Conservation (phyloP, 2,797 vertebrate genomes). For the Eleutherodactylus coqui region DNA sequence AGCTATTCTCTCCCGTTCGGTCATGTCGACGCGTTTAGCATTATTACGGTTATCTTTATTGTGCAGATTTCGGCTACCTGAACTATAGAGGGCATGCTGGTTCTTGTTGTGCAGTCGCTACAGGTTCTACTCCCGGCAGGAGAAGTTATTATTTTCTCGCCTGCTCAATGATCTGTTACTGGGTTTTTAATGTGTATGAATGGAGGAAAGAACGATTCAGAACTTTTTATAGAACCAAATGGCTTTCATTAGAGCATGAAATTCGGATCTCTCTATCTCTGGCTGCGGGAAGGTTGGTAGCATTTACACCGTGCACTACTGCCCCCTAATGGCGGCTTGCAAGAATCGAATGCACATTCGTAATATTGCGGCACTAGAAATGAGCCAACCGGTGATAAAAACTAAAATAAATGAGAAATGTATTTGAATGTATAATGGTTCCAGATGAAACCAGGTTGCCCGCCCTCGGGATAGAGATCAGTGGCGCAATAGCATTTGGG, state of each 20-base stretch:
- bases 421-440: background rate
- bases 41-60: background rate
- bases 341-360: background rate
- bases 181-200: background rate
- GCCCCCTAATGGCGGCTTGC: conserved; percentile 13
- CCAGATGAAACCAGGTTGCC: no score
- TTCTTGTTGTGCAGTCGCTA: background rate
- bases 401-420: background rate
- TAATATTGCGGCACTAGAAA: background rate
- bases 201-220: background rate
- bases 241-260: background rate
- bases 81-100: background rate
- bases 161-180: background rate
- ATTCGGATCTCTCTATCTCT: background rate
- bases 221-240: background rate
- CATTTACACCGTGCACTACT: background rate
- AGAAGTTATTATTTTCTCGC: background rate
- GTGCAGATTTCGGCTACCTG: background rate
- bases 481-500: no score
- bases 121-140: background rate
- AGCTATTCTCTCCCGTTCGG: background rate
- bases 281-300: background rate
- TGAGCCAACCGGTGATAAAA: background rate
- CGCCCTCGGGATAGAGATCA: no score
- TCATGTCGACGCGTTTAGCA: background rate